Conservation (phyloP, 1,140 invertebrate genomes). For the Hylaeus anthracinus region DNA sequence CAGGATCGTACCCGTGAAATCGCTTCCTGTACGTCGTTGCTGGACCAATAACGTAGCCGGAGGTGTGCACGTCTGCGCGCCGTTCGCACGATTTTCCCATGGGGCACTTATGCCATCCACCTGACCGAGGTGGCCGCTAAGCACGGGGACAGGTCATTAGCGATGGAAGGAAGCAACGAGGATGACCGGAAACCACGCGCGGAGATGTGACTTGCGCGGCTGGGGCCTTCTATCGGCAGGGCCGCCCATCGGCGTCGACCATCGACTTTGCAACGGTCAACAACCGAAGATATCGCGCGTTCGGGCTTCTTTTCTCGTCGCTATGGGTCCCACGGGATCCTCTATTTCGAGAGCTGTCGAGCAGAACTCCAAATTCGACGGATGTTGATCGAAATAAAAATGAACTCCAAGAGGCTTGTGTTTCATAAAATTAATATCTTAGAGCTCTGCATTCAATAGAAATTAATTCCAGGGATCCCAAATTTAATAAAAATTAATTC, state of each 20-base stretch:
- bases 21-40: constrained; percentile 37
- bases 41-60: constrained; percentile 13
- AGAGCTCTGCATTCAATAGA: too few species aligned
- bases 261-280: constrained; percentile 59
- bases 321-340: too few species aligned
- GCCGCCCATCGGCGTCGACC: constrained; percentile 27
- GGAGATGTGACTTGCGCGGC: constrained; percentile 73
- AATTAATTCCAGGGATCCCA: too few species aligned
- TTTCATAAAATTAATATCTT: too few species aligned
- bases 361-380: too few species aligned
- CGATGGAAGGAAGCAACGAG: constrained; percentile 74
- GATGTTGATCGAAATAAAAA: too few species aligned
- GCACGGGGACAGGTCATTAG: constrained; percentile 65
- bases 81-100: constrained; percentile 16
- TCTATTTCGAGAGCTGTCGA: too few species aligned
- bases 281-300: constrained; percentile 32
- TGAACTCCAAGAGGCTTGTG: too few species aligned
- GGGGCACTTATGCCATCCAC: constrained; percentile 44
- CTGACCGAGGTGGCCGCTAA: constrained; percentile 43
- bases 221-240: not conserved
- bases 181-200: constrained; percentile 77
- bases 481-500: too few species aligned
- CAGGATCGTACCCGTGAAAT: constrained; percentile 50
- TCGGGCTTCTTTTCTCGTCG: too few species aligned
- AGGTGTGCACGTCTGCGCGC: not conserved